Conservation (phyloP, 2,888 invertebrate genomes). For the Anoplius nigerrimus region DNA sequence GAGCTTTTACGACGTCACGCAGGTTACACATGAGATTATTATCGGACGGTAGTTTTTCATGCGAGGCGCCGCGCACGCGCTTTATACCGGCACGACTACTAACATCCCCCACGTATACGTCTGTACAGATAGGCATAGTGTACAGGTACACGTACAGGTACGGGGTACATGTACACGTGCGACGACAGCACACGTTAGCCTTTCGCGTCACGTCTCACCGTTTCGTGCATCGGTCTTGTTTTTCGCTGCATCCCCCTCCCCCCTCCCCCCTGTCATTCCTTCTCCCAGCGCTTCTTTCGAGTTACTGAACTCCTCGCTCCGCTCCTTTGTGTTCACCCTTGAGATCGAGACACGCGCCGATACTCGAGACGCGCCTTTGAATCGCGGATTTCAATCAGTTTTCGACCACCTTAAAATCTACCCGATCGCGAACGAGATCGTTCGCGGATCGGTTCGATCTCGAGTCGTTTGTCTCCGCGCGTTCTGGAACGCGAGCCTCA, state of each 20-base stretch:
- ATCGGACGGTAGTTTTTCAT: constrained; percentile 41
- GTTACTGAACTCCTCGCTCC: too few relatives aligned
- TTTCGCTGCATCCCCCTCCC: neutral
- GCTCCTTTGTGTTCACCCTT: too few relatives aligned
- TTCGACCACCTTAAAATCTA: too few relatives aligned
- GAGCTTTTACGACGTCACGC: constrained; percentile 45
- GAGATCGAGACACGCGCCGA: neutral
- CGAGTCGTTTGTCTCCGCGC: too few relatives aligned
- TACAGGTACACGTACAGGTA: too few relatives aligned
- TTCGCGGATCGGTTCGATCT: too few relatives aligned
- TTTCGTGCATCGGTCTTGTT: neutral
- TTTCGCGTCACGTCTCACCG: constrained; percentile 1
- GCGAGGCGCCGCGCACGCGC: constrained; percentile 30
- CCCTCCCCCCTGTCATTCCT: too few relatives aligned
- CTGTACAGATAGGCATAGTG: neutral
- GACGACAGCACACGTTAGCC: neutral
- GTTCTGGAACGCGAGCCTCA: too few relatives aligned
- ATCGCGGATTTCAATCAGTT: too few relatives aligned
- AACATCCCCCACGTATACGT: neutral
- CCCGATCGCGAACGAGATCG: too few relatives aligned
- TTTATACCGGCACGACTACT: too few relatives aligned
- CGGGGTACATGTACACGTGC: neutral
- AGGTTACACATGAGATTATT: constrained; percentile 68
- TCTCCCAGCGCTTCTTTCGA: neutral
- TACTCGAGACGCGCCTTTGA: too few relatives aligned